phyloP scores from a whole-genome alignment of 2,113 vertebrate genomes.

The Rhea pennata region DNA sequence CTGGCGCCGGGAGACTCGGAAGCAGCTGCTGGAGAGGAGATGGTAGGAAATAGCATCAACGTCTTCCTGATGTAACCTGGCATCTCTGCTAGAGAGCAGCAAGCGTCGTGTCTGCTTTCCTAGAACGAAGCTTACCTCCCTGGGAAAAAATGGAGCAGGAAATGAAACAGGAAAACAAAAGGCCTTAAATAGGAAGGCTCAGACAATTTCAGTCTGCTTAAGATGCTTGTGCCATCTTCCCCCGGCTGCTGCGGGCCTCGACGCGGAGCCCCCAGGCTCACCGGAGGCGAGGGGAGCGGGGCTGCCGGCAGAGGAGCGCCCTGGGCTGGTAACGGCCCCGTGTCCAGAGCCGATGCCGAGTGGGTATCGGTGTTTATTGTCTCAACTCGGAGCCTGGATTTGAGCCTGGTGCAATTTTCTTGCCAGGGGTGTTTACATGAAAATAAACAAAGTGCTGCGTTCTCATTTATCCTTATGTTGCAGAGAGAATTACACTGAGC shows the following conservation, averaged over 20 bases:
- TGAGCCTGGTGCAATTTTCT: too few species aligned
- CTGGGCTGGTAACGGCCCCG: rapidly evolving
- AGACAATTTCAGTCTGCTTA: neutral
- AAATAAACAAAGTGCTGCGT: neutral
- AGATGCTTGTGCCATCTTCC: neutral
- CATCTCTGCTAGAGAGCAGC: rapidly evolving
- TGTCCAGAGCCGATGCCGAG: neutral
- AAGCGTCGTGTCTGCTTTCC: neutral
- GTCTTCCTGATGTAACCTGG: neutral
- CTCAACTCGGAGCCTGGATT: too few species aligned
- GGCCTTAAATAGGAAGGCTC: neutral
- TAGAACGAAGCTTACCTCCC: too few species aligned
- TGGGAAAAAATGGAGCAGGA: neutral
- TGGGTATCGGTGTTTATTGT: neutral
- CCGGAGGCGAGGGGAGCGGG: neutral
- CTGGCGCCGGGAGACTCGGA: neutral
- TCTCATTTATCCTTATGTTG: rapidly evolving
- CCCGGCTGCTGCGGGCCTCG: neutral
- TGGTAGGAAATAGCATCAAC: neutral
- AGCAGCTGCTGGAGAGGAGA: neutral
- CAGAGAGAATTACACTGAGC: neutral
- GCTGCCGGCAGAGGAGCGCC: neutral
- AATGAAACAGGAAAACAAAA: too few species aligned
- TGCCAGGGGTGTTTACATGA: too few species aligned
- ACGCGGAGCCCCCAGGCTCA: neutral